Evolutionary conservation across 2,888 invertebrate genomes (phyloP).

Genomic region (Apamea sordens): DNA sequence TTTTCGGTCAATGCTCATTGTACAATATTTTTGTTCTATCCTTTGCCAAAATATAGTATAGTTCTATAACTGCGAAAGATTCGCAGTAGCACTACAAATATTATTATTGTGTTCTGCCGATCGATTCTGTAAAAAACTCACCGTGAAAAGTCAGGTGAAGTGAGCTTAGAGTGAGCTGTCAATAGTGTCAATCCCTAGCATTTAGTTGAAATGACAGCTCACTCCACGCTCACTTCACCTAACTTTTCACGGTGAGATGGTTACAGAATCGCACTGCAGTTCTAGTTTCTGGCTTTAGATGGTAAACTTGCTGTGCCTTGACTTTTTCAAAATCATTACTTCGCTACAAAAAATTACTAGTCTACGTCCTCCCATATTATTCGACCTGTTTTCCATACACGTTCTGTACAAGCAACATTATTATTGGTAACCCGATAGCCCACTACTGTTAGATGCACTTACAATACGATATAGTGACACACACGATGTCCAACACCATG

Average conservation of each 20-base stretch:
- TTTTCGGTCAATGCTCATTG: not conserved
- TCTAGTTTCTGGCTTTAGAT: not conserved
- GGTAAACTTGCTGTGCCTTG: not conserved
- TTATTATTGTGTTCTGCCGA: not conserved
- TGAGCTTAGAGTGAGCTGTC: too few relatives aligned
- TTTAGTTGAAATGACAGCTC: too few relatives aligned
- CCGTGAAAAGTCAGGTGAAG: too few relatives aligned
- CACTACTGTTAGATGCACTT: conserved; percentile 41
- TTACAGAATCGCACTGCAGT: too few relatives aligned
- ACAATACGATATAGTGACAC: conserved; percentile 49
- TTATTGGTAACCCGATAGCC: conserved; percentile 52
- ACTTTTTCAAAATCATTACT: conserved; percentile 21
- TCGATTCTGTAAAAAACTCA: too few relatives aligned
- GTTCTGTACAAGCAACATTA: conserved; percentile 41
- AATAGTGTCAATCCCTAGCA: too few relatives aligned
- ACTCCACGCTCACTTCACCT: too few relatives aligned
- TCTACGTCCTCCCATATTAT: conserved; percentile 11
- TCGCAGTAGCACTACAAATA: not conserved
- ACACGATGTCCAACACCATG: conserved; percentile 32
- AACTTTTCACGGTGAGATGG: too few relatives aligned
- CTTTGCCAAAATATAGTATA: conserved; percentile 6
- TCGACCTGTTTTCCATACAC: conserved; percentile 48
- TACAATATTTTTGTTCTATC: not conserved
- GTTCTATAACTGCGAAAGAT: not conserved
- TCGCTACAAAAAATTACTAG: conserved; percentile 5